These are phyloP conservation scores for Drosophila mimetica DNA, from an alignment of 2,888 invertebrate genomes.

Conservation along the genomic window DNA sequence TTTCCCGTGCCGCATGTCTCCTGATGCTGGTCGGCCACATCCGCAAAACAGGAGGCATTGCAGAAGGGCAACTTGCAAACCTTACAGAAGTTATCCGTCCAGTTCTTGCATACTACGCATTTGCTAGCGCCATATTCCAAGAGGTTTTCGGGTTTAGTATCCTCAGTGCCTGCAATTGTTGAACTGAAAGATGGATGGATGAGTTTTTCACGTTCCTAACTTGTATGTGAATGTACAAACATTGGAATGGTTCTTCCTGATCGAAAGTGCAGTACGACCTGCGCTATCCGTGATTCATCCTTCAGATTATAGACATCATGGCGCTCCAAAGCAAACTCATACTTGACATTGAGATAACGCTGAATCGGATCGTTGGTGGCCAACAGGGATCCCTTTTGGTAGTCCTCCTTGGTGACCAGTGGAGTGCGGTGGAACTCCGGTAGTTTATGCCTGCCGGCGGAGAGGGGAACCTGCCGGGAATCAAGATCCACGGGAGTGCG, in stretches of 20 bases:
- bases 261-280: neutral
- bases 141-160: neutral
- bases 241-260: slow-evolving; percentile 12
- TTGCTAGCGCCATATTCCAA: neutral
- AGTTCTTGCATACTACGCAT: slow-evolving; percentile 47
- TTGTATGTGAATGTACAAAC: neutral
- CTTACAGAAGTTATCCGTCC: slow-evolving; percentile 49
- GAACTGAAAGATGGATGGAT: neutral
- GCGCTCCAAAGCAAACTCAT: slow-evolving; percentile 75
- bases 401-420: slow-evolving; percentile 60
- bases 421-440: slow-evolving; percentile 50
- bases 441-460: slow-evolving; percentile 58
- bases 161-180: too few species aligned
- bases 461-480: slow-evolving; percentile 57
- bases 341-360: slow-evolving; percentile 69
- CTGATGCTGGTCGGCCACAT: slow-evolving; percentile 45
- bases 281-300: slow-evolving; percentile 11
- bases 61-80: slow-evolving; percentile 72
- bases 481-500: neutral
- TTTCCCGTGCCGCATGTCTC: slow-evolving; percentile 30
- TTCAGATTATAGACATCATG: slow-evolving; percentile 44
- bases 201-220: neutral
- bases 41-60: slow-evolving; percentile 71
- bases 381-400: slow-evolving; percentile 56
- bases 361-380: slow-evolving; percentile 53